Evolutionary conservation across 2,797 vertebrate species (phyloP), one percentile per base, ranked within the genome.

Genomic region (Neosilurus hyrtlii): DNA sequence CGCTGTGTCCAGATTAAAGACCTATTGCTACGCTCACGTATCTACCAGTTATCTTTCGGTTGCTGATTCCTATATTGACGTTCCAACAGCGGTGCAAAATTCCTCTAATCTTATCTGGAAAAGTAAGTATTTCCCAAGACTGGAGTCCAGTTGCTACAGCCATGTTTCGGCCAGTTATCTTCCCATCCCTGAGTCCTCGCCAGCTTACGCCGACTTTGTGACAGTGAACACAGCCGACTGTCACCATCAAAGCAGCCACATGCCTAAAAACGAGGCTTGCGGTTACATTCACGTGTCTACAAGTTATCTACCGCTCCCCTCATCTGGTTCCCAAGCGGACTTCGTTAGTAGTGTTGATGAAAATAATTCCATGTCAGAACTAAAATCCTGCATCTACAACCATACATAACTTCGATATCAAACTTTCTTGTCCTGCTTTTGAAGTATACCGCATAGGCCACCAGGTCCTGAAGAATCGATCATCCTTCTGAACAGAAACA

Each of bases 1-100:
- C 10, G 7, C 30, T 20, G 63, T 20, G 61, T 51, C 74, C 54
- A 71, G 37, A 37, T 30, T 65, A 18, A 70, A 82, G 20, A 43
- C 67, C 11, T 49, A 9, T 78, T 78, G 67, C 80, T 63, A 43
- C 54, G 37, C 37, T 3, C 52, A 62, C 16, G 59, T 59, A 61
- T 82, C 84, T 35, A 79, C 68, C n/a, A 68, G 84, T 72, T 82
- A 74, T 51, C 80, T 74, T 16, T 52, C 74, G n/a, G 73, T 11
- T 7, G 16, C 65, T 30, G 61, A 61, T 15, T 68, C 61, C 54
- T 79, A 61, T 75, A 8, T 56, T 22, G 63, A 30, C 57, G 26
- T 80, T 16, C 12, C n/a, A 81, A n/a, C 11, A 20, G 16, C 43
- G 49, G 3, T 7, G 4, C 5, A 71, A 24, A 52, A 52, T 14